Conservation (phyloP, 2,113 vertebrate genomes). For the Parotia lawesii region DNA sequence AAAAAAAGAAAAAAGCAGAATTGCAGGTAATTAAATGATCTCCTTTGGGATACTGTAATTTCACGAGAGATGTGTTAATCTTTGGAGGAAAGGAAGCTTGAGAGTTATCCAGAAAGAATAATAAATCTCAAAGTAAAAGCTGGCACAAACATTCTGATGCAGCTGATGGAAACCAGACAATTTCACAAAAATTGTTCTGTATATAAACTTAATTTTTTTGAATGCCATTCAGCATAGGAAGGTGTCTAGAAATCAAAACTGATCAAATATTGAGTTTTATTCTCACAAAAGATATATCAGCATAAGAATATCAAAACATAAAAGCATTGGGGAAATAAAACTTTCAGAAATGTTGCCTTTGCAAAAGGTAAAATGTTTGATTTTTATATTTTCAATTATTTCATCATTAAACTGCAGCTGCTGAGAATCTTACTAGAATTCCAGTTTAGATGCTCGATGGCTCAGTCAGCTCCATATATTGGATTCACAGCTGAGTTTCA, state of each 20-base stretch:
- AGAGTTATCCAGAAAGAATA: not conserved
- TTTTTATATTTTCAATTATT: slow-evolving; percentile 9
- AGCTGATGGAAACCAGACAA: not conserved
- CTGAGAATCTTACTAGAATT: not conserved
- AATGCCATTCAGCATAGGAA: not conserved
- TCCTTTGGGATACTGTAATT: not conserved
- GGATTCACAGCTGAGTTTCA: not conserved
- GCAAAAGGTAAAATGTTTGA: not conserved
- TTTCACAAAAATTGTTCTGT: not conserved
- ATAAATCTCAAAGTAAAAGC: not conserved
- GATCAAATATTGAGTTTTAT: not conserved
- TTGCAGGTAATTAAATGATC: not conserved
- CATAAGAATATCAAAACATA: not conserved
- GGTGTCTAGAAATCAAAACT: not conserved
- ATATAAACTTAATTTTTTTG: not conserved
- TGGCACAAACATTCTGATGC: not conserved
- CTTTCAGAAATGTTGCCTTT: not conserved
- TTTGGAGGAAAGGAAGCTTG: not conserved
- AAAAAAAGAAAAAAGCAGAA: not conserved
- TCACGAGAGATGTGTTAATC: not conserved
- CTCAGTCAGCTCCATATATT: not conserved
- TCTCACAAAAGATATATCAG: not conserved
- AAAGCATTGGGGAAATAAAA: not conserved
- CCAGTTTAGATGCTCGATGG: not conserved
- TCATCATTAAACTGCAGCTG: not conserved